These are phyloP conservation scores for Pediacus dermestoides DNA, from an alignment of 2,888 invertebrate species.

Conservation along the genomic window DNA sequence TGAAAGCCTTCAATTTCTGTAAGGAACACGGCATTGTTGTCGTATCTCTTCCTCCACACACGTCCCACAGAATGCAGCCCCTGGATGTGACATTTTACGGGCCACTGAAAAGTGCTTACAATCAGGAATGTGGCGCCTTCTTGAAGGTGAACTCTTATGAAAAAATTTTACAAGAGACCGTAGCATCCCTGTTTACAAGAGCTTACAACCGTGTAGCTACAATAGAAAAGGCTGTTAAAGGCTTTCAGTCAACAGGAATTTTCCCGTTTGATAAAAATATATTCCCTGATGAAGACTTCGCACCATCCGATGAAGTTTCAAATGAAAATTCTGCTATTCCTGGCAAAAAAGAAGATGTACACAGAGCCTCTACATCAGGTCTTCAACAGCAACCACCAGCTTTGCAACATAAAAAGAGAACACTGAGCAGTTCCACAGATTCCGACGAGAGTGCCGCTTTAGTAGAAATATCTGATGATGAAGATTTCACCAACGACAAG, in stretches of 20 bases:
- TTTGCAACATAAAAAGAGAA: no score
- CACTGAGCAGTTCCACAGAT: no score
- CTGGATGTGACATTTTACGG: constrained; percentile 22
- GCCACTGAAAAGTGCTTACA: constrained; percentile 20
- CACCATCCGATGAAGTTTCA: no score
- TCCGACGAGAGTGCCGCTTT: no score
- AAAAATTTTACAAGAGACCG: constrained; percentile 13
- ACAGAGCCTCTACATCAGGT: no score
- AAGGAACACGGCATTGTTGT: constrained; percentile 18
- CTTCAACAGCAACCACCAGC: no score
- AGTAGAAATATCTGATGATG: no score
- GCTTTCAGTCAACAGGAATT: constrained; percentile 15
- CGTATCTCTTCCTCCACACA: constrained; percentile 21
- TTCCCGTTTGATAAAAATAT: constrained; percentile 13
- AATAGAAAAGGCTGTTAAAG: constrained; percentile 15
- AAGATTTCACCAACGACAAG: no score
- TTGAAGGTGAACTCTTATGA: constrained; percentile 8
- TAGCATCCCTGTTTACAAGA: constrained; percentile 16
- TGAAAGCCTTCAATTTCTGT: constrained; percentile 19
- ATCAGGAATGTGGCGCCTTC: constrained; percentile 15
- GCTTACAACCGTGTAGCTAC: constrained; percentile 12
- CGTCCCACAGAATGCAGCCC: constrained; percentile 23
- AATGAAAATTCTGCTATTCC: no score
- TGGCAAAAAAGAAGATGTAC: no score
- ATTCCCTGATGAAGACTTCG: constrained; percentile 2